Conservation (phyloP, 2,797 vertebrate species). For the Gymnoscopelus microlampas region DNA sequence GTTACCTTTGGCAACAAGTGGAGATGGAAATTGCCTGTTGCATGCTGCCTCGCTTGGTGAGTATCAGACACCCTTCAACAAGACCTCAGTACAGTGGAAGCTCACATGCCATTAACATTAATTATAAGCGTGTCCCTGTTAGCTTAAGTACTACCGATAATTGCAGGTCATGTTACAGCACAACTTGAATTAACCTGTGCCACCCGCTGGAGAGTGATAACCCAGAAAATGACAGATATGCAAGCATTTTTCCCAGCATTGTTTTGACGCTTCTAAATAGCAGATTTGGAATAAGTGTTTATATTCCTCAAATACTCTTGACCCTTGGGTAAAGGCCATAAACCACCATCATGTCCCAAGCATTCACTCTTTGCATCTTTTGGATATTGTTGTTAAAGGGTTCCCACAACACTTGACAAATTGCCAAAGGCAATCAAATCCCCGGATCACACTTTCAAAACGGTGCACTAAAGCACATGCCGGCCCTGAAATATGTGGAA, state of each 20-base stretch:
- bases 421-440: no score
- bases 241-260: constrained; percentile 26
- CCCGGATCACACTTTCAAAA: no score
- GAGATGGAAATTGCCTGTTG: constrained; percentile 95
- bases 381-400: not conserved
- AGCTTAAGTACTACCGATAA: constrained; percentile 43
- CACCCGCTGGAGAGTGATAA: constrained; percentile 37
- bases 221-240: constrained; percentile 46
- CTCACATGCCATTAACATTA: constrained; percentile 54
- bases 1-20: constrained; percentile 93
- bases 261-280: constrained; percentile 10
- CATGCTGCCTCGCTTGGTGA: constrained; percentile 96
- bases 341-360: not conserved
- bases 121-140: constrained; percentile 48
- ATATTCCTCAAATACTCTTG: constrained; percentile 15
- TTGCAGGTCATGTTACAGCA: constrained; percentile 46
- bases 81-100: not conserved
- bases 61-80: constrained; percentile 40
- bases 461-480: no score
- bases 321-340: not conserved
- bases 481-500: no score
- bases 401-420: not conserved
- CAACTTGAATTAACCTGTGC: constrained; percentile 42
- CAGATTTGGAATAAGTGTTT: constrained; percentile 17
- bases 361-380: not conserved